Base-by-base conservation (phyloP, 2,797 vertebrate species). In the Siniperca undulata region DNA sequence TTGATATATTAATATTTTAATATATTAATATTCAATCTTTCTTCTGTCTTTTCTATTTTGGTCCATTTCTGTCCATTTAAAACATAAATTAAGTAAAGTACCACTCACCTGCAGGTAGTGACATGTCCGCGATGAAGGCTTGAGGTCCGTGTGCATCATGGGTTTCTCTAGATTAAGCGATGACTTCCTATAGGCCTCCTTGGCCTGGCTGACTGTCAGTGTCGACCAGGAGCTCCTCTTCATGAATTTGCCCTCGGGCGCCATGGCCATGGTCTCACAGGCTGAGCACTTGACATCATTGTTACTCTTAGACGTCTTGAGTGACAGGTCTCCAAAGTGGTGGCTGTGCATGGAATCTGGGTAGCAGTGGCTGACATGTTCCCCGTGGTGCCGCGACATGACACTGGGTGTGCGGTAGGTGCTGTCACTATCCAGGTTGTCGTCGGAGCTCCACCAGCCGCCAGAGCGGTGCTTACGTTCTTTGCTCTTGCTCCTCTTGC, bases 151-250 rank as follows among this genome's bases (percentile, higher is more conserved):
- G 95, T 97, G 98, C 93, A 97, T 95, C 91, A 97, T 96, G 87
- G 98, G 96, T 93, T 98, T 98, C 91, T 99, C 98, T 90, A 99
- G 93, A 94, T 99, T 97, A 81, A 99, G 96, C 2, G 98, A 99
- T 91, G 98, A 98, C 94, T 99, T 99, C 92, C 98, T 96, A 81
- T 98, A 99, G 52, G 98, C 98, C 95, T 99, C 99, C 95, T 99
- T 99, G 78, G 98, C 99, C 95, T 99, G 98, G 95, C 99, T 99
- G 91, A 99, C 99, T 3, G 98, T 99, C 62, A 99, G 96, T 0
- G 99, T 99, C 46, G 98, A 99, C 99, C 99, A 99, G 83, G 99
- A 99, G 93, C 98, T 99, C 89, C 98, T 97, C 95, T 99, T 99
- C 97, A 98, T 97, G 77, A 98, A 98, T 94, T 97, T 98, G 76